Percentiles rank a stretch among this genome's conserved stretches.
Conservation (phyloP, 2,113 vertebrate species). For the Rhipidura dahli region DNA sequence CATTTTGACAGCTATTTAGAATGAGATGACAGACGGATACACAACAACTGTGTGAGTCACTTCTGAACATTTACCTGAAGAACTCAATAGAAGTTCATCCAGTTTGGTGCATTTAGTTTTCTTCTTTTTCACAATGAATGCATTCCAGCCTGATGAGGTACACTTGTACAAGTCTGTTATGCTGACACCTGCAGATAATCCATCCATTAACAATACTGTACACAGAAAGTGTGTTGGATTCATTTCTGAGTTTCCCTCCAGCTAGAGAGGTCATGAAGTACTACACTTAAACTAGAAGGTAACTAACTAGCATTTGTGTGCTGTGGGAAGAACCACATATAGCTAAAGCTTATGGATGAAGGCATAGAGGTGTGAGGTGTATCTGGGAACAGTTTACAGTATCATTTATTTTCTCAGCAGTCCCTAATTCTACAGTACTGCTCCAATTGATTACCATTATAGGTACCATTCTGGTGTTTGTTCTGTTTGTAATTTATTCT, state of each 20-base stretch:
- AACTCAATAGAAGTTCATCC: neutral
- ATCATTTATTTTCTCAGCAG: neutral
- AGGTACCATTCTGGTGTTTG: neutral
- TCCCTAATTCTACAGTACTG: neutral
- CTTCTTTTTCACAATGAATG: neutral
- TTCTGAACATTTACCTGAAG: slow-evolving; percentile 60
- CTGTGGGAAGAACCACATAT: rapidly evolving
- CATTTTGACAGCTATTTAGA: neutral
- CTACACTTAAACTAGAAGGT: neutral
- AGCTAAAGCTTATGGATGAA: neutral
- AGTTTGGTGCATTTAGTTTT: slow-evolving; percentile 47
- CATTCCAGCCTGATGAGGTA: neutral
- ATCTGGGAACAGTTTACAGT: neutral
- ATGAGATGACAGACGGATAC: neutral
- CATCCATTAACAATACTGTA: neutral
- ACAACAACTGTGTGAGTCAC: neutral
- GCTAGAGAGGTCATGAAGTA: neutral
- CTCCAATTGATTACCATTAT: neutral
- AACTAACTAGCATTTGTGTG: neutral
- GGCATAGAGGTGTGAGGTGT: neutral
- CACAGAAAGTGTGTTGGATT: neutral
- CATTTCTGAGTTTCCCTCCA: neutral
- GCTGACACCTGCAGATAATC: slow-evolving; percentile 35
- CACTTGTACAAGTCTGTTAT: slow-evolving; percentile 31
- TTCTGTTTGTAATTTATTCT: neutral